These are phyloP conservation scores for Eretmochelys imbricata DNA, from an alignment of 2,113 vertebrate genomes.

Conservation along the genomic window DNA sequence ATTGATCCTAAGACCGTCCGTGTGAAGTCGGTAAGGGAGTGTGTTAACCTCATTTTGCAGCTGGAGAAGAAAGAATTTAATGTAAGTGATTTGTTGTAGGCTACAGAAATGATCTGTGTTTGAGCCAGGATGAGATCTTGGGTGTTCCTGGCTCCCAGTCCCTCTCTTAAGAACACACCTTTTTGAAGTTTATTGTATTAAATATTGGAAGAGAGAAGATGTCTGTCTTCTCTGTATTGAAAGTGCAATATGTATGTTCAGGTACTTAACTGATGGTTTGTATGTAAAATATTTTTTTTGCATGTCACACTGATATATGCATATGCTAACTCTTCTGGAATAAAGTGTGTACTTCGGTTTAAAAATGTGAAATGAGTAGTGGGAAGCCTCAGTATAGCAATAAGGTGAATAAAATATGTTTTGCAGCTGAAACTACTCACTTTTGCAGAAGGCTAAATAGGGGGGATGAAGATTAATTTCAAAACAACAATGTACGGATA, in stretches of 20 bases:
- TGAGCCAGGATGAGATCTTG: slow-evolving; percentile 68
- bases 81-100: slow-evolving; percentile 68
- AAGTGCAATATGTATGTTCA: neutral
- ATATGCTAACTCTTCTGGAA: neutral
- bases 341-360: neutral
- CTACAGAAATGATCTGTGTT: slow-evolving; percentile 67
- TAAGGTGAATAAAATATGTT: slow-evolving; percentile 11
- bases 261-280: neutral
- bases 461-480: neutral
- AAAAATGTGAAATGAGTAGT: neutral
- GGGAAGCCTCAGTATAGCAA: neutral
- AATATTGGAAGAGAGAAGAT: slow-evolving; percentile 32
- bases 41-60: slow-evolving; percentile 67
- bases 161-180: slow-evolving; percentile 64
- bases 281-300: neutral
- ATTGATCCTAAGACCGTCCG: neutral
- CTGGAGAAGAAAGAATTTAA: slow-evolving; percentile 64
- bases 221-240: slow-evolving; percentile 49
- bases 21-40: slow-evolving; percentile 64
- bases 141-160: slow-evolving; percentile 60
- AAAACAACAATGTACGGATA: neutral
- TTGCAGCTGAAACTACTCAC: neutral
- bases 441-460: slow-evolving; percentile 8
- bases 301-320: neutral
- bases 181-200: slow-evolving; percentile 58